These are phyloP conservation scores for Dissostichus mawsoni DNA, from an alignment of 2,113 vertebrate species.

Conservation along the genomic window DNA sequence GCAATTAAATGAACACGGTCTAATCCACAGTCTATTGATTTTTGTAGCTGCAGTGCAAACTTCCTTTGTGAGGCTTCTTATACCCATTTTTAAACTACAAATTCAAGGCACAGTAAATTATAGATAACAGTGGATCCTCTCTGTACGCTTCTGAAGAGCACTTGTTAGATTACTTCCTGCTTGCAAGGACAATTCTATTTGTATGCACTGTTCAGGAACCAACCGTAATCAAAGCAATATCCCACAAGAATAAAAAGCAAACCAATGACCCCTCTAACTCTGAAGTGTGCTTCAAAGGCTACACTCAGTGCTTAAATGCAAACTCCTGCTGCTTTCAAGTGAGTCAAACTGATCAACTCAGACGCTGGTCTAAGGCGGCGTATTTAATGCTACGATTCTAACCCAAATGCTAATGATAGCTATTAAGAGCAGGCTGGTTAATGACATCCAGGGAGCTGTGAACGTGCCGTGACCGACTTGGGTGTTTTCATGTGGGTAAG, in stretches of 20 bases:
- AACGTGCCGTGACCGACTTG: constrained; percentile 72
- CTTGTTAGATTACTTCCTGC: constrained; percentile 55
- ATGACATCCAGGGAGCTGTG: constrained; percentile 71
- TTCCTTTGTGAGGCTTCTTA: constrained; percentile 61
- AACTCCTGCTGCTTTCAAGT: constrained; percentile 44
- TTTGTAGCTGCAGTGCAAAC: constrained; percentile 53
- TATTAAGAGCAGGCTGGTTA: constrained; percentile 73
- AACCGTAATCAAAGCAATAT: constrained; percentile 52
- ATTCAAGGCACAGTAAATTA: constrained; percentile 59
- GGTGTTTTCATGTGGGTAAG: constrained; percentile 74
- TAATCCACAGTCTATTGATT: constrained; percentile 70
- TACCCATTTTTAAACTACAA: constrained; percentile 60
- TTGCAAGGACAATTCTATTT: constrained; percentile 53
- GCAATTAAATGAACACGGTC: constrained; percentile 65
- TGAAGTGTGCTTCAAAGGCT: constrained; percentile 53
- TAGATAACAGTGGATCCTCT: constrained; percentile 56
- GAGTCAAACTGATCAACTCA: constrained; percentile 62
- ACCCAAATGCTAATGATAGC: constrained; percentile 78
- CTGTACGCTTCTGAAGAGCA: constrained; percentile 29
- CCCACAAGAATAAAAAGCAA: constrained; percentile 37
- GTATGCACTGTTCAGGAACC: neutral
- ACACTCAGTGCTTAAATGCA: constrained; percentile 36
- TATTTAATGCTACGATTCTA: constrained; percentile 68
- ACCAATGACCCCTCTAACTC: constrained; percentile 25
- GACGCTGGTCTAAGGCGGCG: constrained; percentile 42